Conservation (phyloP, 2,113 vertebrate species). For the Marcusenius ussheri region DNA sequence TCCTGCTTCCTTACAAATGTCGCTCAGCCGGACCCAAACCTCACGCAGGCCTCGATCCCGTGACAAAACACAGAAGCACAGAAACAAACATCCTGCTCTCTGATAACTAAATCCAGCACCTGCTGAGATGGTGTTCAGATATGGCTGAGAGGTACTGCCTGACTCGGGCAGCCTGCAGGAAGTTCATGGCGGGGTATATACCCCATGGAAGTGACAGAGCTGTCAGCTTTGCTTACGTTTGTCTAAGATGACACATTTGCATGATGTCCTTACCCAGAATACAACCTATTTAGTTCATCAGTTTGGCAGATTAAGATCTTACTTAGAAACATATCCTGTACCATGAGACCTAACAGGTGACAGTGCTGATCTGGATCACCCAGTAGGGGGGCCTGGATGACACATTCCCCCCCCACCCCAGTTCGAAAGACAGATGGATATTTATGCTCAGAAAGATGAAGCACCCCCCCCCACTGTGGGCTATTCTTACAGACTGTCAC, state of each 20-base stretch:
- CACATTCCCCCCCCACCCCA: not conserved
- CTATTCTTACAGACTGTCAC: not conserved
- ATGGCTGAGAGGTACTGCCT: not conserved
- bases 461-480: not conserved
- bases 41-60: not conserved
- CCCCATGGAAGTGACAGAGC: not conserved
- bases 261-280: not conserved
- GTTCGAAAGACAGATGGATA: not conserved
- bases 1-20: not conserved
- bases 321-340: not conserved
- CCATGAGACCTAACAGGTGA: not conserved
- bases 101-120: not conserved
- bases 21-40: not conserved
- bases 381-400: not conserved
- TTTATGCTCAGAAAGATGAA: not conserved
- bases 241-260: not conserved
- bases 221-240: not conserved
- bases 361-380: not conserved
- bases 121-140: constrained; percentile 15
- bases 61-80: not conserved
- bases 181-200: not conserved
- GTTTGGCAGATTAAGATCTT: not conserved
- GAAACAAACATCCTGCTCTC: not conserved
- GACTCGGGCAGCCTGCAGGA: not conserved
- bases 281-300: not conserved